Conservation (phyloP, 2,113 vertebrate genomes). For the Corapipo altera region DNA sequence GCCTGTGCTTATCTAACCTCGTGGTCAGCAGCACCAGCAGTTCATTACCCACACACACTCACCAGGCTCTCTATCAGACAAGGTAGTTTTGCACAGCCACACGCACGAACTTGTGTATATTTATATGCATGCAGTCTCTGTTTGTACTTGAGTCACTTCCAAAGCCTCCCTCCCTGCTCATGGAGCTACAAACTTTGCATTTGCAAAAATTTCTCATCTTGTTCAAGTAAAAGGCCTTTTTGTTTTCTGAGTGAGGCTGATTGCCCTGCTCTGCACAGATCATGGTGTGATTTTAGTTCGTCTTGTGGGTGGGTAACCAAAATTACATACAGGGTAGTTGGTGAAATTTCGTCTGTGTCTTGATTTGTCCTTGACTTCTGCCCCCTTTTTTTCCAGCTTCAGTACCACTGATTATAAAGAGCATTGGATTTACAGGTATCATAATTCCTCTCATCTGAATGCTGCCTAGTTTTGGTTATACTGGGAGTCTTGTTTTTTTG, state of each 20-base stretch:
- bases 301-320: neutral
- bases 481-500: neutral
- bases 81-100: neutral
- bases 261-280: neutral
- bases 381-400: neutral
- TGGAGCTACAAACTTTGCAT: neutral
- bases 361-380: neutral
- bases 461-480: neutral
- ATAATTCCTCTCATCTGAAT: neutral
- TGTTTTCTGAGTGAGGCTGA: neutral
- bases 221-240: neutral
- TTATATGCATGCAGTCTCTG: neutral
- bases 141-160: fast-evolving
- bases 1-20: neutral
- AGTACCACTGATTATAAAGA: neutral
- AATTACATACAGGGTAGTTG: neutral
- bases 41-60: neutral
- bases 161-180: neutral
- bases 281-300: neutral
- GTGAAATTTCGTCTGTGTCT: neutral
- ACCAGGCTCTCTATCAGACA: neutral
- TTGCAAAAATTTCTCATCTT: neutral
- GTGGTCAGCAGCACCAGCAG: neutral
- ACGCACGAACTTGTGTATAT: fast-evolving
- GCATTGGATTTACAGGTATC: neutral